These are phyloP conservation scores for Pandemis corylana DNA, from an alignment of 2,888 invertebrate genomes.

Conservation along the genomic window DNA sequence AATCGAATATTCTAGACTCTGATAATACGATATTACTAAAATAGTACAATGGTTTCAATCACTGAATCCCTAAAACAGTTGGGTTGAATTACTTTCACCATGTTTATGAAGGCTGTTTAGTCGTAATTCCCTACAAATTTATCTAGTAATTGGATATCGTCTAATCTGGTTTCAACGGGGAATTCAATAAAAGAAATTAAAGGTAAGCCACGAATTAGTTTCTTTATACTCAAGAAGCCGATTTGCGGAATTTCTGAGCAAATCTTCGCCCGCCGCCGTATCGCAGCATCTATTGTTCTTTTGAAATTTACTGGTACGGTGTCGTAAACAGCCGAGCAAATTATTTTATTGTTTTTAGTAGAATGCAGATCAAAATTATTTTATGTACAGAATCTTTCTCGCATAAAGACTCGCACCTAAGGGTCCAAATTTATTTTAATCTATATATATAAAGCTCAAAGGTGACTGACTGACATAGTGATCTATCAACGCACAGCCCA, in stretches of 20 bases:
- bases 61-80: background rate
- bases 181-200: conserved; percentile 1
- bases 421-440: too few species aligned
- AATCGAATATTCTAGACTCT: background rate
- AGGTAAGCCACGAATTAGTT: conserved; percentile 16
- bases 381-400: too few species aligned
- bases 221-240: conserved; percentile 20
- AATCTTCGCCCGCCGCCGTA: conserved; percentile 26
- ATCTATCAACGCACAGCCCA: too few species aligned
- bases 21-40: background rate
- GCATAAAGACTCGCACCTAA: too few species aligned
- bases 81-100: background rate
- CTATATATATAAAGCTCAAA: too few species aligned
- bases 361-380: background rate
- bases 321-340: conserved; percentile 15
- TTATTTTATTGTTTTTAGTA: background rate
- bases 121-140: background rate
- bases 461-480: too few species aligned
- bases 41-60: background rate
- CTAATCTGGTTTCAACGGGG: background rate
- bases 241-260: conserved; percentile 33
- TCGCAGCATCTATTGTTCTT: conserved; percentile 31
- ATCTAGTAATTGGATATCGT: background rate
- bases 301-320: conserved; percentile 30
- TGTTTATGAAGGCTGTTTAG: background rate